A percentile compares a stretch with the other conserved stretches of the same genome.
Conservation (phyloP, 2,888 invertebrate genomes). For the Cinara cedri region DNA sequence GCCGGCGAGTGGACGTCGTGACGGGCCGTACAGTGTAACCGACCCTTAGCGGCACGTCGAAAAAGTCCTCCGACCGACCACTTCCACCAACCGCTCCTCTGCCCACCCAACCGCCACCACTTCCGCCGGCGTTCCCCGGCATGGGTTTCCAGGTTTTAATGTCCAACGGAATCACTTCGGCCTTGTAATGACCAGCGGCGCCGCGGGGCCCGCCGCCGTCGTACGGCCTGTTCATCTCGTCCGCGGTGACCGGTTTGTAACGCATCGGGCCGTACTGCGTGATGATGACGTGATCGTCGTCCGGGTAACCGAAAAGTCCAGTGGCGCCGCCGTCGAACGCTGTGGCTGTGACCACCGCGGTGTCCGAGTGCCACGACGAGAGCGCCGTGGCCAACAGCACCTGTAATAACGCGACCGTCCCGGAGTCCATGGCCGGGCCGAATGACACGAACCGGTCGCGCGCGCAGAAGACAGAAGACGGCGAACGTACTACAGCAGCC, state of each 20-base stretch:
- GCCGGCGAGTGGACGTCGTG: not conserved
- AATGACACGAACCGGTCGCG: not conserved
- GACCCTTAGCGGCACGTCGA: conserved; percentile 37
- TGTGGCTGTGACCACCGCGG: too few relatives aligned
- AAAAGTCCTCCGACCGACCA: not conserved
- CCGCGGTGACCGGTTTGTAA: conserved; percentile 33
- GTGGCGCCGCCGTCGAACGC: not conserved
- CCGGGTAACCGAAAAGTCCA: conserved; percentile 16
- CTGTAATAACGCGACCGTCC: conserved; percentile 29
- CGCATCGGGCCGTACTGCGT: conserved; percentile 36
- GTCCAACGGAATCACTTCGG: conserved; percentile 54
- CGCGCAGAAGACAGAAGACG: too few relatives aligned
- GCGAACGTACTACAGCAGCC: too few relatives aligned
- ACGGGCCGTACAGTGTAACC: conserved; percentile 34
- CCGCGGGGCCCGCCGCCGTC: not conserved
- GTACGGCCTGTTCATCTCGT: conserved; percentile 22
- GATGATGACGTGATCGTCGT: conserved; percentile 53
- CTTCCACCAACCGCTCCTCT: not conserved
- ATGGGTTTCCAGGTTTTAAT: conserved; percentile 40
- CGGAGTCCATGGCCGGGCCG: conserved; percentile 6
- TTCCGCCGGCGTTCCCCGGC: not conserved
- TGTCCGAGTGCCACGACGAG: not conserved
- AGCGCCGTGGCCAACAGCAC: not conserved
- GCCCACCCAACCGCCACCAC: not conserved
- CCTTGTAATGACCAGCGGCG: conserved; percentile 12